phyloP scores from a whole-genome alignment of 2,888 invertebrate genomes.

The Brassicogethes aeneus region DNA sequence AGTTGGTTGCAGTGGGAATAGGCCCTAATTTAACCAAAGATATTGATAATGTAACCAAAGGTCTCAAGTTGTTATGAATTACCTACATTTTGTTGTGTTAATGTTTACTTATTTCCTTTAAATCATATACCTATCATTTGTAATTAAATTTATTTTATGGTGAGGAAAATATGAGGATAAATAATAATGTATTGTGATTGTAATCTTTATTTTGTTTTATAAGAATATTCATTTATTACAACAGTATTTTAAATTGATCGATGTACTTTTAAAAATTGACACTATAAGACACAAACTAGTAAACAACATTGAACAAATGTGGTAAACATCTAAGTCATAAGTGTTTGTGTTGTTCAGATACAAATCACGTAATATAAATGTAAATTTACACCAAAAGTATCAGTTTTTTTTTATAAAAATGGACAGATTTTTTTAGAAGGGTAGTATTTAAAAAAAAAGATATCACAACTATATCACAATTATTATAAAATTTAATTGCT shows the following conservation, averaged over 20 bases:
- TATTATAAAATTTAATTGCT: neutral
- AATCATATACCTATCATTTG: too few relatives aligned
- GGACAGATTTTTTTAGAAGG: neutral
- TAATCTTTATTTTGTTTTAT: slow-evolving; percentile 13
- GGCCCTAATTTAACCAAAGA: slow-evolving; percentile 54
- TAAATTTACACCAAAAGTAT: neutral
- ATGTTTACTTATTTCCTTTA: slow-evolving; percentile 4
- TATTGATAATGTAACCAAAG: slow-evolving; percentile 54
- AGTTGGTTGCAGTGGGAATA: slow-evolving; percentile 65
- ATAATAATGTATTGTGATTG: neutral
- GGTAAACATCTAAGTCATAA: neutral
- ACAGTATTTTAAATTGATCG: slow-evolving; percentile 19
- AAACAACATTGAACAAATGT: neutral
- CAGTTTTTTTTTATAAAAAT: neutral
- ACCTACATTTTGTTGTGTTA: neutral
- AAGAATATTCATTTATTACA: slow-evolving; percentile 13
- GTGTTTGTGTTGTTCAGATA: neutral
- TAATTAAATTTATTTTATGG: neutral
- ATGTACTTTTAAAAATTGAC: slow-evolving; percentile 20
- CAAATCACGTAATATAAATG: neutral
- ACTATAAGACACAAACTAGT: slow-evolving; percentile 12
- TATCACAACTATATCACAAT: neutral
- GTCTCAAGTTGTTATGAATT: slow-evolving; percentile 52
- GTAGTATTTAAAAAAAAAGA: neutral
- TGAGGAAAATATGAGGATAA: neutral